Evolutionary conservation across 2,888 invertebrate genomes (phyloP), one percentile per base, ranked within the genome.

Genomic region (Nymphalis c-album): DNA sequence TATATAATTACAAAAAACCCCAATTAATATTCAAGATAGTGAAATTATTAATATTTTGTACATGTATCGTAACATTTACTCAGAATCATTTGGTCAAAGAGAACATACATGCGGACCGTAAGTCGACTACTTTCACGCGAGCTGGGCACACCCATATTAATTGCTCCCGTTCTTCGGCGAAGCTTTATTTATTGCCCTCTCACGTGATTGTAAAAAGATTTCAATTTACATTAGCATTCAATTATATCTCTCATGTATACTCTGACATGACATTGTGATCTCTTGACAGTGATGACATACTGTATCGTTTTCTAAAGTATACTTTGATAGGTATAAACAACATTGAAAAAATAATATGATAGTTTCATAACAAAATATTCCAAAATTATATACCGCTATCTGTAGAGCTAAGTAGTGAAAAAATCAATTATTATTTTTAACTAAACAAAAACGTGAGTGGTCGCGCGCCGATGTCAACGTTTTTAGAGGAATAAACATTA

Each of bases 401-500:
- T 77, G 78, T 84, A 82, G 81, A 82, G 85, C 85, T 81, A 80
- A 74, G 80, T 78, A 84, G 87, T 87, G 88, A 90, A 91, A 84
- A 90, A 86, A 87, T 88, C 89, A 89, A 87, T 87, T 85, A 57
- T 18, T 40, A 90, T 91, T 86, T 89, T 91, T 90, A 85, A 87
- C 86, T 86, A 85, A 87, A 90, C 85, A 87, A 88, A 88, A 88
- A 87, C 85, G 84, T 86, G 85, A 90, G 82, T 87, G 87, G 85
- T 84, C 89, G 86, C 85, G 83, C 80, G 88, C 85, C 87, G 88
- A 84, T 86, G 90, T 80, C 80, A 73, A 83, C 80, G 81, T 90
- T 92, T 87, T 92, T 89, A 91, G 90, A 89, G 90, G 87, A 88
- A 91, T 90, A 92, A 91, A 91, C 88, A 91, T 88, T 83, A 87